Evolutionary conservation across 2,113 vertebrate species (phyloP).

Genomic region (Sylvia atricapilla): DNA sequence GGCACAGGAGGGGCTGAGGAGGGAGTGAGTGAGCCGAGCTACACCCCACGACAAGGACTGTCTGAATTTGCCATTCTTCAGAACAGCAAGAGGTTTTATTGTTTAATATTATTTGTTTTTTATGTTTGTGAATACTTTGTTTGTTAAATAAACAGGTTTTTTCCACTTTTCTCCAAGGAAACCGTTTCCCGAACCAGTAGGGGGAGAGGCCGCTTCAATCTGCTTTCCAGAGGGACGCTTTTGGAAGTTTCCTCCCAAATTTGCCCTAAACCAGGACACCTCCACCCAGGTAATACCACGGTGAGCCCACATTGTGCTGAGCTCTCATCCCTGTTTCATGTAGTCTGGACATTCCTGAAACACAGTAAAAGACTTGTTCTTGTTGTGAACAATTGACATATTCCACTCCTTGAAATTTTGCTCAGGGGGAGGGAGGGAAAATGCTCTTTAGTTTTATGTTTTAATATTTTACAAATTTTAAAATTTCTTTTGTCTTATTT

Average conservation of each 20-base stretch:
- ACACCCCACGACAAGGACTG: not conserved
- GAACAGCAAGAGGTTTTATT: not conserved
- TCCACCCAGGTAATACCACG: not conserved
- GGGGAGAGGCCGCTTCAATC: not conserved
- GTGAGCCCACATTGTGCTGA: accelerated
- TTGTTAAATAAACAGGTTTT: not conserved
- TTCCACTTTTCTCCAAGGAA: not conserved
- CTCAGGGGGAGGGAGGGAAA: not conserved
- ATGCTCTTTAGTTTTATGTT: not conserved
- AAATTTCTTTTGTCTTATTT: not conserved
- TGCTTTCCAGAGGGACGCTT: not conserved
- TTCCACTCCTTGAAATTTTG: not conserved
- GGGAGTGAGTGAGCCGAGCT: not conserved
- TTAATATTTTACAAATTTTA: not conserved
- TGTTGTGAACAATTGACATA: not conserved
- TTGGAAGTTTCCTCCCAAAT: not conserved
- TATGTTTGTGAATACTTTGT: not conserved
- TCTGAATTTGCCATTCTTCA: not conserved
- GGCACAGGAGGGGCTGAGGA: not conserved
- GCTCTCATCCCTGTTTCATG: not conserved
- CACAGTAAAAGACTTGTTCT: not conserved
- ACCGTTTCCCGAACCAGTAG: not conserved
- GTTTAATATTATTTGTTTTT: not conserved
- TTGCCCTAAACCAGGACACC: not conserved
- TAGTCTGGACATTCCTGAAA: not conserved